Evolutionary conservation across 2,797 vertebrate genomes (phyloP), one percentile per base, ranked within the genome.

Genomic region (Phaenicophaeus curvirostris): DNA sequence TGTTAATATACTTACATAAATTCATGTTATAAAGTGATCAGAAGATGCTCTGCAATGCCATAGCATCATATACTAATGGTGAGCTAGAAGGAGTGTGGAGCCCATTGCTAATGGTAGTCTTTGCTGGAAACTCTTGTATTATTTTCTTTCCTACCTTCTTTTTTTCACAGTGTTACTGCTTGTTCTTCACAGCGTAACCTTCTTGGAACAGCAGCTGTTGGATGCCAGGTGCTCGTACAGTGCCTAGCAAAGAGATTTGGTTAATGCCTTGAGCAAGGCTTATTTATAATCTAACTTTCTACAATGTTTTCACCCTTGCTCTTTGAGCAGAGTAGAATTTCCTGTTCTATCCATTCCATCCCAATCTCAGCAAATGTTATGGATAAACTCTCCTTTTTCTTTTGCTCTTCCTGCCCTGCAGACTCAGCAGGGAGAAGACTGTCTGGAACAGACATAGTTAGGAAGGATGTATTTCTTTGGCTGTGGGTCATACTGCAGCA

Each of bases 401-500:
- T 69, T 66, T 54, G 20, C 6, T 68, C 44, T 63, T 80, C 33
- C 46, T 42, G 35, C 25, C 30, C n/a, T 77, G 21, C 66, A 62
- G 51, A 21, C 18, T 58, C 20, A 11, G 23, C 31, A 24, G 31
- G 17, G 23, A 69, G 48, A 83, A 63, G 39, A 8, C 54, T 35
- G 27, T 61, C 46, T 89, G 65, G 86, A 93, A 58, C 84, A 95
- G 69, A 53, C 76, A 24, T 46, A 55, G 83, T 81, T 50, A 95
- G 92, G 51, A 95, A 81, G 23, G 87, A 77, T 48, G 75, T 89
- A 33, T 96, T 93, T 73, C 65, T 88, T 81, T 79, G 71, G 33
- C 83, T 86, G 48, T 94, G 85, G 51, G 69, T 97, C 87, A 82
- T 79, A 75, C 80, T 93, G 82, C 67, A 37, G n/a, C 61, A 93